Evolutionary conservation across 2,113 vertebrate species (phyloP), one percentile per base, ranked within the genome.

Genomic region (Centrocercus urophasianus): DNA sequence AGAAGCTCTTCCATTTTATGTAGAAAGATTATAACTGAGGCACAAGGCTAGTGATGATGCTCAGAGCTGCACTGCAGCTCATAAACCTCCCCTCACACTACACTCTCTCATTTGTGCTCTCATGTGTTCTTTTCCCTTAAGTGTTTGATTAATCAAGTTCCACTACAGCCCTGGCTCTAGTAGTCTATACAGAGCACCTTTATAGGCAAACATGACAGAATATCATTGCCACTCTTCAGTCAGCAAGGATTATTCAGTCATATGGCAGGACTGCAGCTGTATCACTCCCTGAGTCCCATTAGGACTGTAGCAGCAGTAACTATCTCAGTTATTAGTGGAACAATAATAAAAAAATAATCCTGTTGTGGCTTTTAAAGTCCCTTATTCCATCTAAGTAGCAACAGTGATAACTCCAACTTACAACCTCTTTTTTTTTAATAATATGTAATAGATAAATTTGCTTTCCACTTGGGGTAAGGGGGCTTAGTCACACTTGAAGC

Each of bases 221-320:
- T 19, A n/a, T 12, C 18, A 20, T 34, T 1, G 2, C 12, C 8
- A 10, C 43, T 60, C 52, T 60, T 65, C 22, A 20, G 0, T 10
- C 1, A 0, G 18, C 36, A 38, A 50, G 36, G 50, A 10, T 66
- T 73, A 28, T 20, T 40, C 16, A 17, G 64, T 40, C 27, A 36
- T 28, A 45, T 3, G 13, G 43, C 50, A n/a, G 22, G 16, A 15
- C 22, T 38, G 43, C 43, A 52, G 18, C 43, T 8, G 40, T 22
- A 25, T 34, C 73, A 9, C 65, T 57, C 34, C 48, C 63, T 13
- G 30, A 42, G 34, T 28, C 38, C 47, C n/a, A 10, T 54, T 20
- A 12, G 36, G 50, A n/a, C 27, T 15, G 12, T 25, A 56, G 28
- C 56, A 54, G 21, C 19, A 34, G 47, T 52, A 63, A 30, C 48